Base-by-base conservation (phyloP, 2,113 vertebrate genomes). In the Microcebus tavaratra region DNA sequence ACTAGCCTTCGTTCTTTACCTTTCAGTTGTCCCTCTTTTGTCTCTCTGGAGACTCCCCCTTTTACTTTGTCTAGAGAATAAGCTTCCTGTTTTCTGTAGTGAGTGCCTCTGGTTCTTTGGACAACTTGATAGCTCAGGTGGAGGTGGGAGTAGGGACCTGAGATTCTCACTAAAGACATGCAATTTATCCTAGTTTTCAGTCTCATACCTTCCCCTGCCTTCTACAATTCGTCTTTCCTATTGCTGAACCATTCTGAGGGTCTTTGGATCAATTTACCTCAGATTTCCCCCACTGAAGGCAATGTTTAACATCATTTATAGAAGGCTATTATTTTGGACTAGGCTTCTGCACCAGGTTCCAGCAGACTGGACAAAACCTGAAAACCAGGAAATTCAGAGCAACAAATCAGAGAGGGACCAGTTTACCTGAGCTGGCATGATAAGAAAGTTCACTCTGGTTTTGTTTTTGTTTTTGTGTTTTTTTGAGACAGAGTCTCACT, bases 51-150 rank as follows among this genome's bases (percentile, higher is more conserved):
- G 45, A 39, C 61, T 83, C 79, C 21, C 25, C 21, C 55, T 15
- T 85, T 85, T 34, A 90, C 36, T 91, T 94, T 76, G 45, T 95
- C 78, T 36, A 84, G 53, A 95, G 36, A 92, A 89, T 80, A 89
- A 89, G 39, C 53, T 79, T 78, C 5, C 0, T 75, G 59, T n/a
- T 67, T 82, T 36, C 27, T 70, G n/a, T 21, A 31, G 13, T 82
- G 21, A 36, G 10, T 82, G 15, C 63, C 8, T 15, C 36, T 86
- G 42, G 50, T 94, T 91, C 68, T 95, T 76, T 78, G 53, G 78
- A 91, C 68, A 92, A 94, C 17, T 3, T 75, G 14, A 63, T 67
- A 29, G 25, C 31, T 91, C 83, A 91, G 20, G 25, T 84, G 63
- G 63, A 91, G 20, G 20, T 84, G 63, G 63, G 48, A 95, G 21